Evolutionary conservation across 2,113 vertebrate species (phyloP).

Genomic region (Clupea harengus): DNA sequence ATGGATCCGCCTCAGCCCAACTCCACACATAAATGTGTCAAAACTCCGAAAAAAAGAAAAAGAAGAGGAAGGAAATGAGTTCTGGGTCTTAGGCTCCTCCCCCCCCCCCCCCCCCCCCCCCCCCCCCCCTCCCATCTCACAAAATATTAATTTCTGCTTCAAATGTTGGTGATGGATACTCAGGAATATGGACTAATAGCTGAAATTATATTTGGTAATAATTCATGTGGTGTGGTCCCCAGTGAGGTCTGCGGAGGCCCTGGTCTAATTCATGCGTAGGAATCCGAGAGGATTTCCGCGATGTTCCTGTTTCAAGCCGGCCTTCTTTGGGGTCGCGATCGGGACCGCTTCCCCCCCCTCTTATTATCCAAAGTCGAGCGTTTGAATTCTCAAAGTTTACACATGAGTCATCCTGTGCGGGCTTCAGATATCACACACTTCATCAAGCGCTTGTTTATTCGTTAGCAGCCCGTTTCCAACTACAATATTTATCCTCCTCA

Average conservation of each 20-base stretch:
- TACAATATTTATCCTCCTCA: constrained; percentile 39
- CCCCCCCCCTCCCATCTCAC: constrained; percentile 66
- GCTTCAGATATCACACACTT: constrained; percentile 32
- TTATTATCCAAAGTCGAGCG: constrained; percentile 32
- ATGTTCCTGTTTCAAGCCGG: constrained; percentile 81
- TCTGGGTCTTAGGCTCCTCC: constrained; percentile 38
- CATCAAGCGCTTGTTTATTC: constrained; percentile 41
- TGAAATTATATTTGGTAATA: constrained; percentile 97
- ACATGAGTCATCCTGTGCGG: constrained; percentile 39
- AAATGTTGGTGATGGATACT: constrained; percentile 86
- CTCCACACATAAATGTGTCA: constrained; percentile 80
- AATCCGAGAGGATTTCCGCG: constrained; percentile 85
- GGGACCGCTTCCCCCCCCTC: neutral
- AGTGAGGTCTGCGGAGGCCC: constrained; percentile 81
- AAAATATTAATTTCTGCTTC: constrained; percentile 92
- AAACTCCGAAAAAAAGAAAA: constrained; percentile 78
- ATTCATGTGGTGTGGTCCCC: constrained; percentile 90
- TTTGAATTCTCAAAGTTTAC: constrained; percentile 41
- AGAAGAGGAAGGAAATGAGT: constrained; percentile 35
- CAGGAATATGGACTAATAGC: constrained; percentile 90
- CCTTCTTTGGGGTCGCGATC: constrained; percentile 78
- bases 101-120: constrained; percentile 34
- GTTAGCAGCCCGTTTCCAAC: constrained; percentile 36
- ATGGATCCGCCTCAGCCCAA: constrained; percentile 74
- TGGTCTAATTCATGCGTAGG: constrained; percentile 86